Percentiles rank a stretch among this genome's conserved stretches.
Conservation (phyloP, 2,797 vertebrate species). For the Monodelphis domestica region DNA sequence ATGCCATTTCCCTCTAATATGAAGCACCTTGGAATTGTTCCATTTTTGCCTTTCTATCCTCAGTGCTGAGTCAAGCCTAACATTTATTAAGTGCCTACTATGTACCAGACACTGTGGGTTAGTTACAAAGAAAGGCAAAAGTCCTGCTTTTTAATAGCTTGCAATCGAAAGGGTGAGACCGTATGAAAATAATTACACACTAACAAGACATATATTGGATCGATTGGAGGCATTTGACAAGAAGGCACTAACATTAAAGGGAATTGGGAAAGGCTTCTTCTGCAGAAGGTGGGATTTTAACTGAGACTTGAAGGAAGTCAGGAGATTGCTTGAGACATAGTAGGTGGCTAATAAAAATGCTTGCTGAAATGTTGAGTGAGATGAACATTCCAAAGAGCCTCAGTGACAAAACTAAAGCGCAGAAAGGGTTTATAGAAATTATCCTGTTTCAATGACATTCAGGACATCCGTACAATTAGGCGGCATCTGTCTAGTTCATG, state of each 20-base stretch:
- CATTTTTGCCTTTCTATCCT: slow-evolving; percentile 13
- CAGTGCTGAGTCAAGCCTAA: not conserved
- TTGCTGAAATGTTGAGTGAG: not conserved
- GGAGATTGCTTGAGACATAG: not conserved
- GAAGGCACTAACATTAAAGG: not conserved
- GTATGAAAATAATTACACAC: not conserved
- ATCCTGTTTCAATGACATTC: not conserved
- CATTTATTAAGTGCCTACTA: not conserved
- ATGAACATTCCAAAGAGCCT: not conserved
- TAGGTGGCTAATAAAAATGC: not conserved
- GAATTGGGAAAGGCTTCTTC: not conserved
- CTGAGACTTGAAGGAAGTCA: not conserved
- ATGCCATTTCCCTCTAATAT: not conserved
- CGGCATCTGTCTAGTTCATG: not conserved
- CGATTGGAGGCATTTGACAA: not conserved
- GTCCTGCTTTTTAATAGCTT: not conserved
- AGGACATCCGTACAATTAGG: not conserved
- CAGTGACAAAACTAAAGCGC: not conserved
- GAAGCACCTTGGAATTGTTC: not conserved
- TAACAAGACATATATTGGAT: not conserved
- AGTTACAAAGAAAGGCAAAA: not conserved
- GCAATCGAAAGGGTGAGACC: not conserved
- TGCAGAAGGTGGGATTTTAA: not conserved
- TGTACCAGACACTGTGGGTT: not conserved
- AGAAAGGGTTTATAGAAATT: not conserved